Evolutionary conservation across 2,113 vertebrate genomes (phyloP), one percentile per base, ranked within the genome.

Genomic region (Erythrolamprus reginae): DNA sequence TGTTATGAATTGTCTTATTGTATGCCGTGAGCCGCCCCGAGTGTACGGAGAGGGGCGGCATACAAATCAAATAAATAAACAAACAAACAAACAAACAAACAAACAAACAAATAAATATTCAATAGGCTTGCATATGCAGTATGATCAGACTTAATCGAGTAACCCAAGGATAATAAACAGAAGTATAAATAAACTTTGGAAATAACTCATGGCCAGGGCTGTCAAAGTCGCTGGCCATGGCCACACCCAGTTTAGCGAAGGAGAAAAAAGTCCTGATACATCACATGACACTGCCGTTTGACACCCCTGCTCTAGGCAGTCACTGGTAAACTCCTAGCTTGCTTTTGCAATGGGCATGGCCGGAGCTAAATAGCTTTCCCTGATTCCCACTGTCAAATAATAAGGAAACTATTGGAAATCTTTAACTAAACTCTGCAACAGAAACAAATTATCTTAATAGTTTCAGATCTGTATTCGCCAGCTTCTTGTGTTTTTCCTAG

Each of bases 161-260:
- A 91, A 87, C 38, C 33, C 28, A 87, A 91, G 58, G 28, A 58
- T 87, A 91, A 91, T 91, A 83, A 88, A 83, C 86, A 82, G 50
- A 58, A 53, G 52, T 83, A 88, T 91, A 45, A 87, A 47, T 86
- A 91, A 42, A 52, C 23, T 88, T 77, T 91, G 86, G 87, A 88
- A 83, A 58, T 87, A 58, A 42, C 10, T 42, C 28, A 28, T 17
- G 45, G 52, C 86, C 1, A 10, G 55, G 23, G 9, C 2, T 58
- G 23, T 58, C 23, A 58, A 55, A 58, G 8, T 58, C 51, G 51
- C 51, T 52, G 51, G 51, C 12, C 51, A 52, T 3, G 0, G 2
- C 51, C 13, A 52, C 13, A 4, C 51, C 51, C 3, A 10, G 51
- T 52, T 52, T 52, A 52, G 13, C 13, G 3, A 52, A 52, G 13